Evolutionary conservation across 1,140 invertebrate species (phyloP).

Genomic region (Anastrepha ludens): DNA sequence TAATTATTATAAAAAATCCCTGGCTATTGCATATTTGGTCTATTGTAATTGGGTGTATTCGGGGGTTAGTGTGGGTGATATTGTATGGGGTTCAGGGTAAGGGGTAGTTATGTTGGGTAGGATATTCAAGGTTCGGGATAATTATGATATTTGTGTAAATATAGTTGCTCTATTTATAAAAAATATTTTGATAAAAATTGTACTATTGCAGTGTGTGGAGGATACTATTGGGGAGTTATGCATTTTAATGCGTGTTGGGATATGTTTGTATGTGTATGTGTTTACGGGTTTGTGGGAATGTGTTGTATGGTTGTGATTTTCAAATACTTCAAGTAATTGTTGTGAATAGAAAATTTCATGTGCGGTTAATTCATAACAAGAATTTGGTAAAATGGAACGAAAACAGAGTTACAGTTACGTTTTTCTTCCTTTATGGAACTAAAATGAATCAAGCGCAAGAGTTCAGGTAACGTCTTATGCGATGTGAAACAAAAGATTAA

Average conservation of each 20-base stretch:
- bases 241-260: constrained; percentile 53
- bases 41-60: constrained; percentile 59
- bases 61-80: constrained; percentile 50
- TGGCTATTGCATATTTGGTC: constrained; percentile 70
- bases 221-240: constrained; percentile 58
- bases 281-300: constrained; percentile 47
- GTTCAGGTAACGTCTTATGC: no score
- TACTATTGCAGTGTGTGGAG: constrained; percentile 75
- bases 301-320: constrained; percentile 60
- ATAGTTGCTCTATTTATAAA: constrained; percentile 64
- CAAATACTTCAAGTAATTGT: constrained; percentile 66
- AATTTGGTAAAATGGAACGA: neutral
- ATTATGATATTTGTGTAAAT: constrained; percentile 67
- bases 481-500: no score
- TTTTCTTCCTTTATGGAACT: neutral
- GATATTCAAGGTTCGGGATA: constrained; percentile 64
- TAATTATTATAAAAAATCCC: constrained; percentile 69
- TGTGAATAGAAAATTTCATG: constrained; percentile 50
- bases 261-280: neutral
- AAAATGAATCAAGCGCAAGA: constrained; percentile 44
- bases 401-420: neutral
- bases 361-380: constrained; percentile 59
- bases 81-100: constrained; percentile 52
- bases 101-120: constrained; percentile 64
- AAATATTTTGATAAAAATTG: constrained; percentile 67